Evolutionary conservation across 2,797 vertebrate genomes (phyloP), one percentile per base, ranked within the genome.

Genomic region (Monodelphis domestica): DNA sequence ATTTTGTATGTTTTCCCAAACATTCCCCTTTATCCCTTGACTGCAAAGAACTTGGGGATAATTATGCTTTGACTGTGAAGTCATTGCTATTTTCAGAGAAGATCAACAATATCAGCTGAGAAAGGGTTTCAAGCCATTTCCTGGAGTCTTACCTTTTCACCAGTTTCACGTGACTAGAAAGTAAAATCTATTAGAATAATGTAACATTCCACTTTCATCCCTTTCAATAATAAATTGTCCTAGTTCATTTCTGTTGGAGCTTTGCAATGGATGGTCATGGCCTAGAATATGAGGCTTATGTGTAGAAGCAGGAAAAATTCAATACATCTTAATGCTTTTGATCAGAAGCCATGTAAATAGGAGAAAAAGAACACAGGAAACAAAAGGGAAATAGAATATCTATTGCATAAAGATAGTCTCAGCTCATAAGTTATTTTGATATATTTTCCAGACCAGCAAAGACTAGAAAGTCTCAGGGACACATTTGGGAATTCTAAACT

Each of bases 311-410:
- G 70, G 90, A n/a, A 78, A n/a, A 45, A 78, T 78, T 78, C 70
- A 78, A 78, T 78, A 92, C 14, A 38, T 45, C 4, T 12, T 45
- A 59, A 57, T 3, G 30, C 15, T 89, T 91, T 91, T 89, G 51
- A 88, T 56, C 33, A 92, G 10, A 7, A 89, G 50, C 29, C n/a
- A 50, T 88, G 17, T 63, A 93, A 91, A 88, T 89, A 93, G 51
- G 53, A 87, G 63, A 88, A 63, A 94, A 95, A 95, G 50, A 56
- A 38, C 24, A 91, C 1, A 90, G 57, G 87, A 28, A 93, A 93
- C 30, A 33, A 90, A 89, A 63, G 9, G n/a, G 92, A 93, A 90
- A 84, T 0, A 12, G 21, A 28, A 53, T 52, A 78, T 53, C 63
- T 70, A 0, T 51, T 26, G 12, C 21, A 26, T 33, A 91, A 90